Base-by-base conservation (phyloP, 2,797 vertebrate genomes). In the Gambusia yucatana region DNA sequence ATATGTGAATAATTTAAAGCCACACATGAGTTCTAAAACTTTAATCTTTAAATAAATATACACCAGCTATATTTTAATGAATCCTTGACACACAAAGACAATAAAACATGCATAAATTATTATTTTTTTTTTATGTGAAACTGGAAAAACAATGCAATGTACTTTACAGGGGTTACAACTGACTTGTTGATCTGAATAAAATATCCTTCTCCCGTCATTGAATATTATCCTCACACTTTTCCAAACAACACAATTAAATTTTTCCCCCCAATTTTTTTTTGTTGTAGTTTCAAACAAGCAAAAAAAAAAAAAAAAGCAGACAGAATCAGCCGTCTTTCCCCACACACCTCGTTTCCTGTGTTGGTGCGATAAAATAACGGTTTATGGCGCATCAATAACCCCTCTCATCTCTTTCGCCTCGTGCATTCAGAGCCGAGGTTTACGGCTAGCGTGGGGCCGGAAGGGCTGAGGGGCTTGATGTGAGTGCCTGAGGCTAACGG, bases 321-420 rank as follows among this genome's bases (percentile, higher is more conserved):
- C 73, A 78, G 20, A 44, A 75, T 59, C 52, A 41, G 22, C 72
- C 46, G 72, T 69, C 3, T 46, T 50, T 59, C 69, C 6, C 9
- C 85, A 78, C 92, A 92, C 90, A 81, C 86, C 83, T 46, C 87
- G 90, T 93, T 88, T 95, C 95, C 94, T 91, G 89, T 30, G 92
- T 85, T 80, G 92, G 94, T 91, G 89, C 91, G 89, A 90, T 94
- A 94, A 93, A 93, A 95, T 91, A 95, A 95, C 93, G 85, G 92
- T 96, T 96, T 95, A 96, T 93, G 90, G 94, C 94, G 94, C 95
- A 95, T 96, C 95, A 95, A 93, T 94, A 94, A 94, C 92, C 94
- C 94, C 92, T 95, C 96, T 96, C 94, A 95, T 89, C 93, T 86
- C 94, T 93, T 93, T 88, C 92, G 82, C 89, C 77, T 83, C 74